These are phyloP conservation scores for Pimephales promelas DNA, from an alignment of 2,113 vertebrate genomes.

Conservation along the genomic window DNA sequence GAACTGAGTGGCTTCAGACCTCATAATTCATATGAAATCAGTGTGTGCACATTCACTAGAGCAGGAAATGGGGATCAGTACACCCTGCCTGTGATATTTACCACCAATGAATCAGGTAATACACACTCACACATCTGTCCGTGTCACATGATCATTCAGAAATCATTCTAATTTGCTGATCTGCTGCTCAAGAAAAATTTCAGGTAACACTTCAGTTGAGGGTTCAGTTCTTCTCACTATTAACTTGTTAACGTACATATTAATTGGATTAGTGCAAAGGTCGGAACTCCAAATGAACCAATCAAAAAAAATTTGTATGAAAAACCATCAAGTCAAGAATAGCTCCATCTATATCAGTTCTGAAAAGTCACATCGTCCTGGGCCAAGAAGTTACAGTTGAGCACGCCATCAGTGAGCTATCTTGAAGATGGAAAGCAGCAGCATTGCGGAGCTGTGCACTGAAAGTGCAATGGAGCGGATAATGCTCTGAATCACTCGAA, in stretches of 20 bases:
- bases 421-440: not conserved
- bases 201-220: too few species aligned
- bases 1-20: constrained; percentile 83
- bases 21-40: constrained; percentile 86
- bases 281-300: too few species aligned
- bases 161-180: not conserved
- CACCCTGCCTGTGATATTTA: constrained; percentile 86
- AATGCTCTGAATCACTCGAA: not conserved
- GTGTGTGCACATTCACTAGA: constrained; percentile 87
- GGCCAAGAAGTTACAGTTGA: not conserved
- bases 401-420: not conserved
- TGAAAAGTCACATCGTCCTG: not conserved
- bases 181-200: not conserved
- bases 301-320: too few species aligned
- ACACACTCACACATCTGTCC: not conserved
- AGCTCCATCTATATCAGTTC: too few species aligned
- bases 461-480: not conserved
- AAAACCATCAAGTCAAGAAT: too few species aligned
- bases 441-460: not conserved
- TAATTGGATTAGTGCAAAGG: too few species aligned
- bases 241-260: too few species aligned
- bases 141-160: not conserved
- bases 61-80: constrained; percentile 92
- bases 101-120: constrained; percentile 90
- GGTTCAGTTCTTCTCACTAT: too few species aligned